Conservation (phyloP, 2,797 vertebrate species). For the Tangara arthus region DNA sequence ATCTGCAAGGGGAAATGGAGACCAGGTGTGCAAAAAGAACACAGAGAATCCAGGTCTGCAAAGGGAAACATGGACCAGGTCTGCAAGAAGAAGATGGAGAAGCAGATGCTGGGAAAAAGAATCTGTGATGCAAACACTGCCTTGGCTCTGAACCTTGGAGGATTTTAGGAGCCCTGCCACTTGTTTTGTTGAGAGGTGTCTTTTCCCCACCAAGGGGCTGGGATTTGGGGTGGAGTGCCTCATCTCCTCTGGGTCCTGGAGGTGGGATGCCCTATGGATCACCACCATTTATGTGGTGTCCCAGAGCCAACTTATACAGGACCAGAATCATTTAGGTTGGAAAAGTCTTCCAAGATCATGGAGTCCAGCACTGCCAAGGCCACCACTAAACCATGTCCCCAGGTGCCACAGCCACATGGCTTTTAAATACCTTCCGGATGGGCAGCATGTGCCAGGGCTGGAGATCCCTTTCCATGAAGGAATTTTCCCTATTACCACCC, state of each 20-base stretch:
- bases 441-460: background rate
- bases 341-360: background rate
- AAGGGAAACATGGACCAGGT: too few species aligned
- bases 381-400: background rate
- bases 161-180: background rate
- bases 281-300: accelerated
- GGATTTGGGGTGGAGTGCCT: background rate
- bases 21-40: background rate
- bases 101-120: background rate
- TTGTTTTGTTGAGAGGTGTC: background rate
- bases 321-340: background rate
- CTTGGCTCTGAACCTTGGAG: background rate
- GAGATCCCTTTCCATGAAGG: background rate
- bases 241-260: background rate
- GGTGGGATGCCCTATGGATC: background rate
- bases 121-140: accelerated
- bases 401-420: background rate
- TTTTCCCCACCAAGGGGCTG: accelerated
- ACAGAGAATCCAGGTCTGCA: too few species aligned
- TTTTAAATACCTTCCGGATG: background rate
- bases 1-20: too few species aligned
- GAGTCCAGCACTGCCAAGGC: background rate
- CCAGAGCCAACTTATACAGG: accelerated
- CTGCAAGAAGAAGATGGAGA: background rate
- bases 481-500: background rate